Base-by-base conservation (phyloP, 2,888 invertebrate genomes). In the Stramonita haemastoma region DNA sequence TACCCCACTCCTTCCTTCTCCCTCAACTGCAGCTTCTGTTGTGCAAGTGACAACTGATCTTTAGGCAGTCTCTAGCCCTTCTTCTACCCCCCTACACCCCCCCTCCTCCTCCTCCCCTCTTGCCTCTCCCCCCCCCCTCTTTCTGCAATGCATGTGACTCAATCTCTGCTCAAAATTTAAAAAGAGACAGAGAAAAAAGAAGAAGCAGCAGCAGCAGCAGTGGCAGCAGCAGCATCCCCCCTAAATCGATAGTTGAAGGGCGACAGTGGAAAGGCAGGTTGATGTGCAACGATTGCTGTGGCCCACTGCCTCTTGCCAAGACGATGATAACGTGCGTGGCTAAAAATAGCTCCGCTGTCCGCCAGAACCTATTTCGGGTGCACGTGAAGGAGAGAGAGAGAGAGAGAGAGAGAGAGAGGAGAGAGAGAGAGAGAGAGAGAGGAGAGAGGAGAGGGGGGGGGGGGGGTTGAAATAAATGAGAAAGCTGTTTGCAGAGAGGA, bases 41-140 rank as follows among this genome's bases (percentile, higher is more conserved):
- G 77, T 79, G 77, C 77, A 79, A 32, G 32, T 34, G 77, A 34
- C 77, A 79, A 79, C 77, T 79, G 32, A 79, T 79, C 77, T 79
- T 15, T 79, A 32, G 32, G 77, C 77, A 79, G 32, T 32, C 26
- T 15, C 32, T 79, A 6, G 19, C 77, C 77, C 19, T 26, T 32
- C n/a, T 11, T 4, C 13, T n/a, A 26, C 73, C 26, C 29, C 29
- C 29, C 73, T 13, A n/a, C 29, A n/a, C 13, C 73, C 29, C 73
- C 29, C 73, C 4, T n/a, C 29, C n/a, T 6, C 73, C n/a, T n/a
- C n/a, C 73, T n/a, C 73, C n/a, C 73, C n/a, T 8, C 73, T n/a
- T n/a, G 8, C n/a, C n/a, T 13, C 29, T n/a, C n/a, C 13, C 73
- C 13, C 73, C 13, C 73, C 29, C 73, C 73, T 73, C 26, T n/a